phyloP scores from a whole-genome alignment of 2,797 vertebrate genomes.

The Neopelma chrysocephalum region DNA sequence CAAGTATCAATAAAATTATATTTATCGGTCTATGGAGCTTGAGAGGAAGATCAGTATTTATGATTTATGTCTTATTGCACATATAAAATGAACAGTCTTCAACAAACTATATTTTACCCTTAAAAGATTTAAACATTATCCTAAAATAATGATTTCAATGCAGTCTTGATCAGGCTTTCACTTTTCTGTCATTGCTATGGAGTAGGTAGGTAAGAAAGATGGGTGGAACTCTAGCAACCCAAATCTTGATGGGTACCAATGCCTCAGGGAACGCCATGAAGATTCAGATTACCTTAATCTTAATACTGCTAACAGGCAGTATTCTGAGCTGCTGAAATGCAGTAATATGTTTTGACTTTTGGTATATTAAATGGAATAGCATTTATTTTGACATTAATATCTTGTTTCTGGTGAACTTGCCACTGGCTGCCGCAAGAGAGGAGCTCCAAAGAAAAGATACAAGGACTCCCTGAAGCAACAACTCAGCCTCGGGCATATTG shows the following conservation, averaged over 20 bases:
- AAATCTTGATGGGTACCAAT: not conserved
- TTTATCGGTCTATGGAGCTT: not conserved
- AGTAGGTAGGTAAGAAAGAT: not conserved
- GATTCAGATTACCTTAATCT: not conserved
- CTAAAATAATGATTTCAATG: not conserved
- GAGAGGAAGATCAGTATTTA: not conserved
- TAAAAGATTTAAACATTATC: not conserved
- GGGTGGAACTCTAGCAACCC: not conserved
- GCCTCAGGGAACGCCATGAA: not conserved
- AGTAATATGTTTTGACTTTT: not conserved
- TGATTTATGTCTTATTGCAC: not conserved
- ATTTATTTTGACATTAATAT: conserved; percentile 1
- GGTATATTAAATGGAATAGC: not conserved
- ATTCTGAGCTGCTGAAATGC: not conserved
- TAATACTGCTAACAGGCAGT: not conserved
- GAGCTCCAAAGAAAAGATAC: no score
- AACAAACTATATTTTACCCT: not conserved
- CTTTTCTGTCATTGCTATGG: not conserved
- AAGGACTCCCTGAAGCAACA: no score
- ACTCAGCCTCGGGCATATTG: no score
- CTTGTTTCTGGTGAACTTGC: no score
- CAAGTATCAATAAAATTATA: not conserved
- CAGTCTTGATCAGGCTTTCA: not conserved
- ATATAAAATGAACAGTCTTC: not conserved
- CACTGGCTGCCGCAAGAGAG: no score